Conservation (phyloP, 2,888 invertebrate genomes). For the Diplazon laetatorius region DNA sequence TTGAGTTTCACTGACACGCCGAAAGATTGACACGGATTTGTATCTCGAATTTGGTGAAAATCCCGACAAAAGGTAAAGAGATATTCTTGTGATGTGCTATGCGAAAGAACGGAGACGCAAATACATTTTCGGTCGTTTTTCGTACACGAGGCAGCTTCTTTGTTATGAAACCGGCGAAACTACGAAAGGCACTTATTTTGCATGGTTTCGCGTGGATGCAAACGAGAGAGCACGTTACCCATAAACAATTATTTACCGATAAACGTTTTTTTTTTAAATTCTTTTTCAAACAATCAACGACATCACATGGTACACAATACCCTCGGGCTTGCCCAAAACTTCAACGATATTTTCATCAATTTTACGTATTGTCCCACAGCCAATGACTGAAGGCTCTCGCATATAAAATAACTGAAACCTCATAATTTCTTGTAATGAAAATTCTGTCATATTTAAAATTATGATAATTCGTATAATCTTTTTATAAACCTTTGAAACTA, state of each 20-base stretch:
- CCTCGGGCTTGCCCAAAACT: not conserved
- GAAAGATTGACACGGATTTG: conserved; percentile 21
- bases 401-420: too few species aligned
- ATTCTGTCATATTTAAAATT: too few species aligned
- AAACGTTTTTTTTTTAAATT: too few species aligned
- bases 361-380: not conserved
- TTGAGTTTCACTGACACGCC: conserved; percentile 12
- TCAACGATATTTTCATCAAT: too few species aligned
- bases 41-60: conserved; percentile 18
- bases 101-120: conserved; percentile 3
- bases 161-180: not conserved
- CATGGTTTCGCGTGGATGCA: conserved; percentile 17
- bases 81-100: not conserved
- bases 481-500: too few species aligned
- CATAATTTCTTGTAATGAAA: too few species aligned
- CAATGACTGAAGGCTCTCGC: too few species aligned
- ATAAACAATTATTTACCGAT: too few species aligned
- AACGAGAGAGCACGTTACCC: not conserved
- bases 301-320: too few species aligned
- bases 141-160: not conserved
- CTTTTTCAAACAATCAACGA: too few species aligned
- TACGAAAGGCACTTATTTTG: conserved; percentile 32
- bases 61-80: conserved; percentile 11
- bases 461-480: too few species aligned
- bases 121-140: conserved; percentile 27